Conservation (phyloP, 2,113 vertebrate genomes). For the Trachemys scripta region DNA sequence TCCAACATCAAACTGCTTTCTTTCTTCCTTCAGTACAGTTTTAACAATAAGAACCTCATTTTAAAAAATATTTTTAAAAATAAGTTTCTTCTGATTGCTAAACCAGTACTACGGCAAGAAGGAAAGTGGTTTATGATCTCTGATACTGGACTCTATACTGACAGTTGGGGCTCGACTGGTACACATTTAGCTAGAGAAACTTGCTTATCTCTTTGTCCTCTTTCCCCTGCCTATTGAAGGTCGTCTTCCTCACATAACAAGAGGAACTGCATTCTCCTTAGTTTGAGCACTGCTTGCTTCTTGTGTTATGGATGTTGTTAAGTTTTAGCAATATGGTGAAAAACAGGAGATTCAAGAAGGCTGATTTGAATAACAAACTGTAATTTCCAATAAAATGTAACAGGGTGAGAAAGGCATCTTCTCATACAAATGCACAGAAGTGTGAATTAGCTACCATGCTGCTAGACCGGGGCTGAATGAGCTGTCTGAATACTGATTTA, state of each 20-base stretch:
- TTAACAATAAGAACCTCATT: background rate
- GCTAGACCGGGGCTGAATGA: background rate
- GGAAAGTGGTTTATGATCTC: background rate
- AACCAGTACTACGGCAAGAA: background rate
- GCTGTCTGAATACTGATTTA: background rate
- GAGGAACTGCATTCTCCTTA: background rate
- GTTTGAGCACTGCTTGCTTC: background rate
- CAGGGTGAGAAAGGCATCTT: background rate
- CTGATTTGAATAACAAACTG: background rate
- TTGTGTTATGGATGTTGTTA: background rate
- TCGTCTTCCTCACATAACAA: background rate
- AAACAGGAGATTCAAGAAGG: background rate
- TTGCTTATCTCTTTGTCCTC: background rate
- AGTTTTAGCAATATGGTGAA: background rate
- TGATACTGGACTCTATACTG: background rate
- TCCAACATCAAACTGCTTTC: background rate
- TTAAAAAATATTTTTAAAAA: background rate
- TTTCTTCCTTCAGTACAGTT: background rate
- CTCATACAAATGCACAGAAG: background rate
- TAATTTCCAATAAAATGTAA: background rate
- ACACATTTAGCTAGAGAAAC: background rate
- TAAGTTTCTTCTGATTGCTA: background rate
- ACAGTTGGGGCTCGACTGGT: background rate
- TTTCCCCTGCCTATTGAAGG: background rate
- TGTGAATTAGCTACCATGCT: background rate